Conservation (phyloP, 2,797 vertebrate species). For the Amazona finschi region DNA sequence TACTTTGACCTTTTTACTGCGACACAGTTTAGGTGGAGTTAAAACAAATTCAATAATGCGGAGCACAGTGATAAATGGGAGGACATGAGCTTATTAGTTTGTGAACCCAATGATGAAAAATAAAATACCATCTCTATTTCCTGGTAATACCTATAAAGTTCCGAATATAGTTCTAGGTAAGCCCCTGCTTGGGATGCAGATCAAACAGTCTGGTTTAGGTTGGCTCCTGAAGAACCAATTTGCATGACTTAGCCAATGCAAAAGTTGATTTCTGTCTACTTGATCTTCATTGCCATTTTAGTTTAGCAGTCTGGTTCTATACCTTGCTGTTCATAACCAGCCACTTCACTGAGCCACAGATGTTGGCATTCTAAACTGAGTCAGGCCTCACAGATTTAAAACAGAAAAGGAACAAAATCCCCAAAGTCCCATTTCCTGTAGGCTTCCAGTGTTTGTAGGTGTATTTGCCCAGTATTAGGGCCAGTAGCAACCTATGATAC, state of each 20-base stretch:
- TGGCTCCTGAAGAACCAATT: neutral
- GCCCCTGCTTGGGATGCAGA: neutral
- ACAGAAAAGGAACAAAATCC: neutral
- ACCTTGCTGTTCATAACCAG: neutral
- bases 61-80: neutral
- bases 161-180: neutral
- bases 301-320: neutral
- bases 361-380: neutral
- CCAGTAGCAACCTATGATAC: neutral
- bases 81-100: neutral
- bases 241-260: neutral
- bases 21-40: neutral
- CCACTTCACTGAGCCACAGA: neutral
- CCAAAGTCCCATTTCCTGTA: neutral
- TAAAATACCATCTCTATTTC: neutral
- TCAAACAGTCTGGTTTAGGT: neutral
- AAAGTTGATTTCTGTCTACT: neutral
- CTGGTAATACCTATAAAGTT: neutral
- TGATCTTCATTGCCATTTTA: neutral
- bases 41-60: neutral
- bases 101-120: neutral
- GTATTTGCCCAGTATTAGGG: neutral
- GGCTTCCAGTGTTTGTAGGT: neutral
- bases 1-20: neutral
- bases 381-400: neutral